Percentiles rank a stretch among this genome's conserved stretches.
phyloP scores from a whole-genome alignment of 2,888 invertebrate genomes.

The Copidosoma aretas region DNA sequence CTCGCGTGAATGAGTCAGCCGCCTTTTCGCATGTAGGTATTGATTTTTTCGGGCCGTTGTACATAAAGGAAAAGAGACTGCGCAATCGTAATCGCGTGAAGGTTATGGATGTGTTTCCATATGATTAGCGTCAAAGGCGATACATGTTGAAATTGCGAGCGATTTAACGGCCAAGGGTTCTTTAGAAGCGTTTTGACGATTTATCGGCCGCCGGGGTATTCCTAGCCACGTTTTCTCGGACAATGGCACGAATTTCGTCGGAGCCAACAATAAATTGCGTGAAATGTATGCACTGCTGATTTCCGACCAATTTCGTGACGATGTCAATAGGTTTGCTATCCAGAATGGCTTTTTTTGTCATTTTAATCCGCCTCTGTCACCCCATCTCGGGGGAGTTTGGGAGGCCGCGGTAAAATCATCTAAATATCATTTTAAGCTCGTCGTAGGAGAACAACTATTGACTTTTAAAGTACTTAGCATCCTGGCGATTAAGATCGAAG shows the following conservation, averaged over 20 bases:
- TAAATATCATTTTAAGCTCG: constrained; percentile 35
- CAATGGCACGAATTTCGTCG: constrained; percentile 17
- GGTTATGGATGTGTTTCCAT: constrained; percentile 23
- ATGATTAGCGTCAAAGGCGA: constrained; percentile 32
- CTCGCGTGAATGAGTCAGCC: constrained; percentile 41
- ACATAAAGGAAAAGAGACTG: constrained; percentile 41
- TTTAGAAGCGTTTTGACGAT: constrained; percentile 20
- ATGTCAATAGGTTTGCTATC: neutral
- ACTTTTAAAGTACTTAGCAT: constrained; percentile 18
- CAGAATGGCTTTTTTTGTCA: constrained; percentile 13
- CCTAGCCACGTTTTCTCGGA: constrained; percentile 14
- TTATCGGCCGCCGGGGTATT: constrained; percentile 26
- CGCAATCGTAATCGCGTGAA: constrained; percentile 29
- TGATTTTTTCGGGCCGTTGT: constrained; percentile 50
- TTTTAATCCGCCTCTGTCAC: constrained; percentile 21
- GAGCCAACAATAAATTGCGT: neutral
- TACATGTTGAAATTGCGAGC: constrained; percentile 32
- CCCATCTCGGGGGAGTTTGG: constrained; percentile 28
- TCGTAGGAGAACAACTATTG: constrained; percentile 6
- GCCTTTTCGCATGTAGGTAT: constrained; percentile 47
- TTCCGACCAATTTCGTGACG: neutral
- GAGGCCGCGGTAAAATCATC: constrained; percentile 27
- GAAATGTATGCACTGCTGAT: neutral
- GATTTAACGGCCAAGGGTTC: constrained; percentile 33
- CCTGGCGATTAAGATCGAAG: constrained; percentile 24